Base-by-base conservation (phyloP, 2,888 invertebrate genomes). In the Andrena chrysosceles region DNA sequence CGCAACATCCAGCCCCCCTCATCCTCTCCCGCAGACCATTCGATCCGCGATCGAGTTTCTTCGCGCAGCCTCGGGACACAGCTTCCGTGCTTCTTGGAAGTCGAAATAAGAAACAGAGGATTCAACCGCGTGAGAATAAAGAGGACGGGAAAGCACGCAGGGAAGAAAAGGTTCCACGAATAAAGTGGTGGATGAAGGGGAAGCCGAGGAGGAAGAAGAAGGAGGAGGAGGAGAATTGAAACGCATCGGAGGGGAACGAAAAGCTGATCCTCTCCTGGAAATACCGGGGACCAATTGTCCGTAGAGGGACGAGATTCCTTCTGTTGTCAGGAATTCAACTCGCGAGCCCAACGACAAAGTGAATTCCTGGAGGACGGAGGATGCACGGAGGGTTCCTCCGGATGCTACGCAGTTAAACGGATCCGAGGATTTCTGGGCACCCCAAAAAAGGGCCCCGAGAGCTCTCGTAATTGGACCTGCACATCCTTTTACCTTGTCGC, bases 281-380 rank as follows among this genome's bases (percentile, higher is more conserved):
- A 89, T 86, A 81, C 85, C 85, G 83, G 69, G 80, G 85, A 80
- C 84, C 86, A 85, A 87, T 87, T 88, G 86, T 89, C 81, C 80
- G 59, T 29, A 60, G 74, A 83, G 77, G 81, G 87, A 90, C 90
- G 85, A 90, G 90, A 89, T 89, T 89, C 89, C 83, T 89, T 87
- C 83, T 80, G 81, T 88, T 84, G 87, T 87, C 85, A 83, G 88
- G 89, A 89, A 89, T 89, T 87, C 87, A 87, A 75, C 87, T 86
- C 89, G 88, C 88, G 83, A 87, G 87, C 79, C 83, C 74, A 76
- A 86, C 82, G 86, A 83, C 87, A 72, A 87, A 78, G 87, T 82
- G 87, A 86, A 87, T 87, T 86, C 83, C 85, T 83, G 81, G 83
- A 85, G 85, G 83, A 83, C 81, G 67, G 68, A 81, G 76, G 77